Conservation (phyloP, 2,888 invertebrate species). For the Epinotia demarniana region DNA sequence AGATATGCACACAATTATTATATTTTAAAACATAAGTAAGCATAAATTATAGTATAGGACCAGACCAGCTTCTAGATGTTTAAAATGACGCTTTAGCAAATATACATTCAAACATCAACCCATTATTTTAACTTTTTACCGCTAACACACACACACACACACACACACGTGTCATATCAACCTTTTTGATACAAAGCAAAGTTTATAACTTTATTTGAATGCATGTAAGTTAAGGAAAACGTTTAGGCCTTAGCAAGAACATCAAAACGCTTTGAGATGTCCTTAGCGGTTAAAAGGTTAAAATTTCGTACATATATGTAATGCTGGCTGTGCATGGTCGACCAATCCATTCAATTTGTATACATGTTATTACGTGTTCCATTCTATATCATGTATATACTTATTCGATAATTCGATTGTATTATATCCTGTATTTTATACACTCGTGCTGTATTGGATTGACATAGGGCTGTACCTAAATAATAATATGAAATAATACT, state of each 20-base stretch:
- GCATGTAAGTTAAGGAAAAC: not conserved
- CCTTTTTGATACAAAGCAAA: not conserved
- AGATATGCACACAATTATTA: not conserved
- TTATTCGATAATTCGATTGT: constrained; percentile 2
- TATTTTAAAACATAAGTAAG: not conserved
- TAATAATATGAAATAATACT: not conserved
- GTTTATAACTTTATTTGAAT: too few relatives aligned
- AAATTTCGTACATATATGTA: not conserved
- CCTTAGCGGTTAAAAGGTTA: not conserved
- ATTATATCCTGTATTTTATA: constrained; percentile 19
- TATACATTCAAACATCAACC: not conserved
- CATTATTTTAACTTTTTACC: not conserved
- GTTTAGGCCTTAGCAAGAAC: not conserved
- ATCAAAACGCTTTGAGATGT: not conserved
- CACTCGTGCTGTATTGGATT: constrained; percentile 9
- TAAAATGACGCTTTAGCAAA: not conserved
- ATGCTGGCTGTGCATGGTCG: constrained; percentile 21
- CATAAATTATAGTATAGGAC: not conserved
- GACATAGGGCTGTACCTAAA: not conserved
- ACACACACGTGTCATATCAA: not conserved
- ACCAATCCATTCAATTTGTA: constrained; percentile 44
- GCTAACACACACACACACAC: not conserved
- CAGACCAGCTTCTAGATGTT: not conserved
- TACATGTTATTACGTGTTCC: constrained; percentile 30
- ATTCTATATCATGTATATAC: constrained; percentile 31